Evolutionary conservation across 2,113 vertebrate genomes (phyloP).

Genomic region (Strix aluco): DNA sequence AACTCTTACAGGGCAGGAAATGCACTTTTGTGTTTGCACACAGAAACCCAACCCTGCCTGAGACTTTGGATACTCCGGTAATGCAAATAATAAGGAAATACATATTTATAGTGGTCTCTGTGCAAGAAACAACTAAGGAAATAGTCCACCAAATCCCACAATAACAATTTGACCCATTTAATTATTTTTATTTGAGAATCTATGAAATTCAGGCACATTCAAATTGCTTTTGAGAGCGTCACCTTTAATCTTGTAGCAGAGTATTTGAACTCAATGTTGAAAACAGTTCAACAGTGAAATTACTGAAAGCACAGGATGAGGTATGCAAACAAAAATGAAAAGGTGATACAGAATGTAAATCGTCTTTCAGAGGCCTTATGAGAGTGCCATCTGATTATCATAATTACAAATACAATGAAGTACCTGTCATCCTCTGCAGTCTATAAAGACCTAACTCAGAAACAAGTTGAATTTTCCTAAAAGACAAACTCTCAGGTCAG

Average conservation of each 20-base stretch:
- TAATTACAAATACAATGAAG: background rate
- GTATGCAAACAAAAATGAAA: background rate
- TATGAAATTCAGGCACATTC: background rate
- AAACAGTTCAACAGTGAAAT: background rate
- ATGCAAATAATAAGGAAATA: background rate
- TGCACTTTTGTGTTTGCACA: background rate
- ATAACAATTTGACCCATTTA: background rate
- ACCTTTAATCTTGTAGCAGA: background rate
- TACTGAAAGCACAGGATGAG: background rate
- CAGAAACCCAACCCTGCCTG: background rate
- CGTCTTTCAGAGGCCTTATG: background rate
- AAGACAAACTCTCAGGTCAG: background rate
- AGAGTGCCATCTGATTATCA: background rate
- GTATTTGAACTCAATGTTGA: background rate
- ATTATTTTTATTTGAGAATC: background rate
- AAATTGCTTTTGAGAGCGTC: background rate
- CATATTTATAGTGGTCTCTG: background rate
- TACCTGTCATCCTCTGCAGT: background rate
- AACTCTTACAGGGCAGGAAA: background rate
- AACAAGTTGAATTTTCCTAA: background rate
- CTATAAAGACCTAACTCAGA: background rate
- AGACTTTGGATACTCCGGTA: background rate
- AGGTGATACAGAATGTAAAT: background rate
- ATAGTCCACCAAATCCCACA: background rate
- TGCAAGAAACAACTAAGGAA: background rate